Evolutionary conservation across 2,113 vertebrate genomes (phyloP).

Genomic region (Centropus bengalensis): DNA sequence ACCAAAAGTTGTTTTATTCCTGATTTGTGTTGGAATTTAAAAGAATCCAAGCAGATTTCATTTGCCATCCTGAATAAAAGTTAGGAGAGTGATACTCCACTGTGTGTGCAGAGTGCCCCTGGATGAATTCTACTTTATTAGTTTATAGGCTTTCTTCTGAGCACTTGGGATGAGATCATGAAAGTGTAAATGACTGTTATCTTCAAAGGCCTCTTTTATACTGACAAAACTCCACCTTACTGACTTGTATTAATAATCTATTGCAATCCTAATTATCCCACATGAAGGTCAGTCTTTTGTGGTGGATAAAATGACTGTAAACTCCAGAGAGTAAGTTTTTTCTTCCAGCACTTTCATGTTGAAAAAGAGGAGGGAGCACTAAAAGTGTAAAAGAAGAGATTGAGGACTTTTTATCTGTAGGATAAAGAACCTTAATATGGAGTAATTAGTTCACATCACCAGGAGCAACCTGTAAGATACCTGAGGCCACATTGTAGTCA

Average conservation of each 20-base stretch:
- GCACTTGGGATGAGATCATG: slow-evolving; percentile 69
- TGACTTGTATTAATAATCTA: slow-evolving; percentile 59
- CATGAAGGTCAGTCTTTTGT: slow-evolving; percentile 66
- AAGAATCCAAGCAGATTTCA: slow-evolving; percentile 65
- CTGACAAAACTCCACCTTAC: slow-evolving; percentile 48
- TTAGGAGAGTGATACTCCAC: slow-evolving; percentile 39
- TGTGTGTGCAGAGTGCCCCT: slow-evolving; percentile 43
- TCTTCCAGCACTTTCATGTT: neutral
- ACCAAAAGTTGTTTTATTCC: slow-evolving; percentile 66
- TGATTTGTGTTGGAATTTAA: slow-evolving; percentile 66
- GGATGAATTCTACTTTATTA: slow-evolving; percentile 71
- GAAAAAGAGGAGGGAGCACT: neutral
- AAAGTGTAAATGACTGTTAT: slow-evolving; percentile 68
- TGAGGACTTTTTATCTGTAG: neutral
- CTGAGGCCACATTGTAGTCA: neutral
- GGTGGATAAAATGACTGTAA: slow-evolving; percentile 24
- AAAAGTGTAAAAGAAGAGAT: neutral
- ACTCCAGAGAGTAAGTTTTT: slow-evolving; percentile 3
- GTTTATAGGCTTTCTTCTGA: slow-evolving; percentile 72
- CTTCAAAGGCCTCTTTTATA: slow-evolving; percentile 75
- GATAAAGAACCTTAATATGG: neutral
- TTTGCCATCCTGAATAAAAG: slow-evolving; percentile 48
- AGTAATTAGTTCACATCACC: slow-evolving; percentile 14
- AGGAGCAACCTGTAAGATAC: neutral
- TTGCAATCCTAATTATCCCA: slow-evolving; percentile 70